Conservation (phyloP, 2,797 vertebrate species). For the Pantherophis vulpinus region DNA sequence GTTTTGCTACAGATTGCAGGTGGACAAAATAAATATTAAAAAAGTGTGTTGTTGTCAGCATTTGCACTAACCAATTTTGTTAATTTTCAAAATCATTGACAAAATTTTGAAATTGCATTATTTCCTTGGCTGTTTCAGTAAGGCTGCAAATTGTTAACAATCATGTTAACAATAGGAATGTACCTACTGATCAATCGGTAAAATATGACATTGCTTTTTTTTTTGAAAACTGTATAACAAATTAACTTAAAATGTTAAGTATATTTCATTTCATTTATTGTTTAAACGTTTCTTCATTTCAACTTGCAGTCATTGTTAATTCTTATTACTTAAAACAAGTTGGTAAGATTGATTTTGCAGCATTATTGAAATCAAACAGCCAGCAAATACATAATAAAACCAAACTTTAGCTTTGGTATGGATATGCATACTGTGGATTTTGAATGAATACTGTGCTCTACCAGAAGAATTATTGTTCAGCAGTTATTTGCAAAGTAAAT, state of each 20-base stretch:
- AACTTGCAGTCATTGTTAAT: neutral
- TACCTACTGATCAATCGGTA: neutral
- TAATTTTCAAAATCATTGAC: neutral
- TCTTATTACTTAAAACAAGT: neutral
- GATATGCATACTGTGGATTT: neutral
- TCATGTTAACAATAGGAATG: neutral
- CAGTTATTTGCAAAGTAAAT: neutral
- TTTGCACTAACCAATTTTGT: conserved; percentile 9
- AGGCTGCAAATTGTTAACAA: neutral
- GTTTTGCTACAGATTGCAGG: conserved; percentile 87
- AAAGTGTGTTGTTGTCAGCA: conserved; percentile 65
- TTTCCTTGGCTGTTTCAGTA: neutral
- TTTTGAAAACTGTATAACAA: neutral
- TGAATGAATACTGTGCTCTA: neutral
- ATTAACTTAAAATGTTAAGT: neutral
- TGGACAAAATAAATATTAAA: conserved; percentile 84
- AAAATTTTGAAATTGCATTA: neutral
- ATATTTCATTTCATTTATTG: neutral
- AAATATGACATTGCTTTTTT: neutral
- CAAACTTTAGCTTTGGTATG: neutral
- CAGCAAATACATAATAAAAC: neutral
- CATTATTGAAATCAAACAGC: neutral
- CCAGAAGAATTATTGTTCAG: neutral
- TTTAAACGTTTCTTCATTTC: neutral
- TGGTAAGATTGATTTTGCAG: neutral